These are phyloP conservation scores for Fragum sueziense DNA, from an alignment of 2,888 invertebrate genomes.

Conservation along the genomic window DNA sequence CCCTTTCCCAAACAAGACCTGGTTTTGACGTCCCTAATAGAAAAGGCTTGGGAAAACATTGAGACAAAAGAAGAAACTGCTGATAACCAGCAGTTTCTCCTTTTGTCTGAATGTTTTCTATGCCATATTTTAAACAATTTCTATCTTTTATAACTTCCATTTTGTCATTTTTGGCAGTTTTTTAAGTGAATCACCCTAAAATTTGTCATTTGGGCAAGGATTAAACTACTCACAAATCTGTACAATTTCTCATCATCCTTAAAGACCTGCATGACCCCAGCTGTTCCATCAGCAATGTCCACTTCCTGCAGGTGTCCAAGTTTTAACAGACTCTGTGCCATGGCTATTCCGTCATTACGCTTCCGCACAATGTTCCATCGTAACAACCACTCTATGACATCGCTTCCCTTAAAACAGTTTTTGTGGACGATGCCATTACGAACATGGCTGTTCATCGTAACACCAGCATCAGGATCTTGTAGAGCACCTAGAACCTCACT, in stretches of 20 bases:
- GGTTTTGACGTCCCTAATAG: no score
- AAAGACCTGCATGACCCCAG: conserved; percentile 71
- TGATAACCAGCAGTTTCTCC: no score
- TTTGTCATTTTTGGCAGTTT: neutral
- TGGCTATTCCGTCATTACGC: conserved; percentile 71
- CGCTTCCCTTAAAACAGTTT: conserved; percentile 77
- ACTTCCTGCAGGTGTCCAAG: conserved; percentile 78
- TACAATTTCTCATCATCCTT: conserved; percentile 76
- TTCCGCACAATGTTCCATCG: conserved; percentile 76
- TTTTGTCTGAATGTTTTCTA: no score
- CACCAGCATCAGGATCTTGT: conserved; percentile 78
- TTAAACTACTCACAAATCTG: conserved; percentile 75
- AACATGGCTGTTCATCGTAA: conserved; percentile 71
- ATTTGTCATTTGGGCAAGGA: neutral
- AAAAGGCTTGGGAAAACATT: no score
- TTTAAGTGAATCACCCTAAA: neutral
- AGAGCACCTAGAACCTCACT: conserved; percentile 79
- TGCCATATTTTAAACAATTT: no score
- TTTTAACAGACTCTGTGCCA: conserved; percentile 75
- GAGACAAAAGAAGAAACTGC: no score
- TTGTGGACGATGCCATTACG: conserved; percentile 75
- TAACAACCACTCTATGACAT: conserved; percentile 75
- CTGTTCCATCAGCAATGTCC: conserved; percentile 73
- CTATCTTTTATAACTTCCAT: no score
- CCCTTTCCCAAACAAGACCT: no score